Percentiles rank a stretch among this genome's conserved stretches.
These are phyloP conservation scores for Mormyrus hasselquistii DNA, from an alignment of 2,797 vertebrate genomes.

Conservation along the genomic window DNA sequence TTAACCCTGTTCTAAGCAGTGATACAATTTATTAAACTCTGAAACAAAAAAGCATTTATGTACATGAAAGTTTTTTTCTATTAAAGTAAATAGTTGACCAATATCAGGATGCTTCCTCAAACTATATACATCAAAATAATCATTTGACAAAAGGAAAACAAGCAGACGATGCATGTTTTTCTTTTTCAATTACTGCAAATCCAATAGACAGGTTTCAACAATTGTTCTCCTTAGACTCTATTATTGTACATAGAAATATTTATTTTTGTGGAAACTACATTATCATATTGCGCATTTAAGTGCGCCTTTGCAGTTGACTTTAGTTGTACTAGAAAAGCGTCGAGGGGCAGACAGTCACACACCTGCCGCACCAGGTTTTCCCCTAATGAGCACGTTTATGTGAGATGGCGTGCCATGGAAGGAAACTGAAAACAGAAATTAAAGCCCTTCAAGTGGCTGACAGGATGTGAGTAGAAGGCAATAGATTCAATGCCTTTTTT, in stretches of 20 bases:
- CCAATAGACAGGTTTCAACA: neutral
- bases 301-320: conserved; percentile 46
- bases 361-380: neutral
- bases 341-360: neutral
- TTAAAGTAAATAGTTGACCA: neutral
- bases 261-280: neutral
- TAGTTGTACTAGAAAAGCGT: neutral
- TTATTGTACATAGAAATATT: neutral
- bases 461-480: conserved; percentile 37
- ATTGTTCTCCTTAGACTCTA: neutral
- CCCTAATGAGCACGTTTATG: conserved; percentile 37
- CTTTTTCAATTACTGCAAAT: neutral
- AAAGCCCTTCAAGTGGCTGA: conserved; percentile 20
- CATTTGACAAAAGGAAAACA: neutral
- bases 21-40: neutral
- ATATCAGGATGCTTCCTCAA: neutral
- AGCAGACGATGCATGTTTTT: neutral
- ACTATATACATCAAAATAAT: neutral
- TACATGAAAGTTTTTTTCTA: neutral
- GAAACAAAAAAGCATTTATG: neutral
- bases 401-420: conserved; percentile 55
- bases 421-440: conserved; percentile 43
- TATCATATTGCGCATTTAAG: conserved; percentile 29
- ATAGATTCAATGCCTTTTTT: conserved; percentile 48
- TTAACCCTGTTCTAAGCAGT: neutral